phyloP scores from a whole-genome alignment of 2,113 vertebrate genomes.

The Arizona elegans region DNA sequence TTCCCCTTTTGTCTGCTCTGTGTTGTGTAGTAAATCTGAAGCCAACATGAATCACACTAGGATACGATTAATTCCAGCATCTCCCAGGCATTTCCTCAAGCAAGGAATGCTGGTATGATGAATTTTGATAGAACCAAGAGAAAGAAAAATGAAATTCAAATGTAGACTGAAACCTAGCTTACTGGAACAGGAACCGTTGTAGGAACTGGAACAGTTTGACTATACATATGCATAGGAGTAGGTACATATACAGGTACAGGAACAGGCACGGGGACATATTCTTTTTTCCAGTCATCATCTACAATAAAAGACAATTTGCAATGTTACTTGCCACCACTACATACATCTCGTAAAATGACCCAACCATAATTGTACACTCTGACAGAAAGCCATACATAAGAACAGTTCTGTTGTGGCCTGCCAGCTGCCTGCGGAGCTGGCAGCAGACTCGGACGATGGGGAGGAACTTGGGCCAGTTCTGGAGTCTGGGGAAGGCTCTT shows the following conservation, averaged over 20 bases:
- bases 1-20: background rate
- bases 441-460: too few species aligned
- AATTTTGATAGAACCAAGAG: background rate
- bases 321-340: conserved; percentile 39
- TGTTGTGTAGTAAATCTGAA: background rate
- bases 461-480: too few species aligned
- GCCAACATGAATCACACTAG: background rate
- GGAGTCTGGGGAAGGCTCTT: too few species aligned
- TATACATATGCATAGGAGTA: conserved; percentile 94
- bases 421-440: too few species aligned
- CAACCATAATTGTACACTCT: conserved; percentile 16
- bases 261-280: conserved; percentile 91
- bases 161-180: conserved; percentile 61
- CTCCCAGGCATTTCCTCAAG: background rate
- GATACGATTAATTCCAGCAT: background rate
- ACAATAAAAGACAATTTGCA: conserved; percentile 55
- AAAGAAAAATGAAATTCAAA: conserved; percentile 1
- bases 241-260: conserved; percentile 95
- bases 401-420: background rate
- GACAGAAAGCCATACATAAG: background rate
- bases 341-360: background rate
- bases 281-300: conserved; percentile 87
- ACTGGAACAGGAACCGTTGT: conserved; percentile 88
- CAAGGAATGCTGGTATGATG: background rate
- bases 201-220: conserved; percentile 87